These are phyloP conservation scores for Syndactyla subalaris DNA, from an alignment of 2,797 vertebrate genomes.

Conservation along the genomic window DNA sequence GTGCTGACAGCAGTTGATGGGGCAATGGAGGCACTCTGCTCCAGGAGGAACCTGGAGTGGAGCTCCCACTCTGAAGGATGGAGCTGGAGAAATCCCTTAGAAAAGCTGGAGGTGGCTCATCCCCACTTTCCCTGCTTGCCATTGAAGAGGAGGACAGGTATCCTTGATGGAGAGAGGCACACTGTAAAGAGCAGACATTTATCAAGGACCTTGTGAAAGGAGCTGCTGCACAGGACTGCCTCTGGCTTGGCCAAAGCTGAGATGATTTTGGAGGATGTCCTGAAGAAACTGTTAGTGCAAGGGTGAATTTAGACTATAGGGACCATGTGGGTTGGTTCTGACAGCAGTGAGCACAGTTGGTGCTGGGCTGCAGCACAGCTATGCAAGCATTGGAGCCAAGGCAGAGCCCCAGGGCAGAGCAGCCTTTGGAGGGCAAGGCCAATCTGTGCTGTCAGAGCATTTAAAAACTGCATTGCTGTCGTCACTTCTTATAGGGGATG, in stretches of 20 bases:
- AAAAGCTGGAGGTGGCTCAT: not conserved
- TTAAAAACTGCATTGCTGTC: not conserved
- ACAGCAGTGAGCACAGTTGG: not conserved
- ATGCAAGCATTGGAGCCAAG: not conserved
- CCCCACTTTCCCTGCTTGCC: not conserved
- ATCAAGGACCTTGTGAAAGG: not conserved
- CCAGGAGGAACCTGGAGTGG: not conserved
- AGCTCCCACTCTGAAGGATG: accelerated
- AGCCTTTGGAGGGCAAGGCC: not conserved
- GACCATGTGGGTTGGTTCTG: accelerated
- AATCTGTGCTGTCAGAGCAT: not conserved
- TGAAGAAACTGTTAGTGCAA: not conserved
- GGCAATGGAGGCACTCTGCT: not conserved
- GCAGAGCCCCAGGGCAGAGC: not conserved
- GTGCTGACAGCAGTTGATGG: not conserved
- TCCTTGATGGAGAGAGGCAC: accelerated
- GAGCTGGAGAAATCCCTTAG: not conserved
- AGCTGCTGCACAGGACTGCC: not conserved
- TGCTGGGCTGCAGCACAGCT: not conserved
- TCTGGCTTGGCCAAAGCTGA: not conserved
- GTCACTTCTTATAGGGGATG: not conserved
- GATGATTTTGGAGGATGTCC: not conserved
- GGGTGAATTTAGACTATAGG: not conserved
- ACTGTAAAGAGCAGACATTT: accelerated
- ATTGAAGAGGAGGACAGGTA: accelerated